Percentiles rank a stretch among this genome's conserved stretches.
These are phyloP conservation scores for Chaetodon trifascialis DNA, from an alignment of 2,113 vertebrate genomes.

Conservation along the genomic window DNA sequence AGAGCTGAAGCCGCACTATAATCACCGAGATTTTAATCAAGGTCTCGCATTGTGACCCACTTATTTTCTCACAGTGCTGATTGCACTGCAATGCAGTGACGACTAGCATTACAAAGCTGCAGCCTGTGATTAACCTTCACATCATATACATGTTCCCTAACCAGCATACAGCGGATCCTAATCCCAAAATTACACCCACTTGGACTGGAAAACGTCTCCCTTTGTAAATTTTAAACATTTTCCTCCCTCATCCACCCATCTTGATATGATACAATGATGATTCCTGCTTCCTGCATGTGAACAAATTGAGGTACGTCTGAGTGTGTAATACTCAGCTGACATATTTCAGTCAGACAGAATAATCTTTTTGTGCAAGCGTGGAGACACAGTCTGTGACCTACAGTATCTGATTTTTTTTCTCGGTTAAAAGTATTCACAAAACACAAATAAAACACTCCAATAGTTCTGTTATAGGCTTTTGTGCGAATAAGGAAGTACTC, in stretches of 20 bases:
- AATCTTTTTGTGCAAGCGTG: constrained; percentile 19
- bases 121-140: constrained; percentile 85
- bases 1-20: constrained; percentile 79
- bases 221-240: constrained; percentile 73
- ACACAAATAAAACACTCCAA: constrained; percentile 22
- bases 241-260: constrained; percentile 52
- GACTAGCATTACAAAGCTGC: constrained; percentile 75
- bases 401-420: not conserved
- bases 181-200: constrained; percentile 82
- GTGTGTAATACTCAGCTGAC: constrained; percentile 30
- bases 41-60: constrained; percentile 82
- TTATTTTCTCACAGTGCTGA: constrained; percentile 82
- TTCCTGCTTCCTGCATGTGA: constrained; percentile 31
- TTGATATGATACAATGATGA: constrained; percentile 47
- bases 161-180: constrained; percentile 71
- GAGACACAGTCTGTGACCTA: not conserved
- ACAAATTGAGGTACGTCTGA: constrained; percentile 33
- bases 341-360: constrained; percentile 31
- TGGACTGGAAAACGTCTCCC: constrained; percentile 64
- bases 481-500: constrained; percentile 38
- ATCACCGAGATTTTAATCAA: constrained; percentile 86
- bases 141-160: constrained; percentile 79
- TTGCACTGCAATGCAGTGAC: constrained; percentile 77
- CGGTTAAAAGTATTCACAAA: constrained; percentile 20
- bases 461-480: constrained; percentile 25